A percentile compares a stretch with the other conserved stretches of the same genome.
Conservation (phyloP, 2,888 invertebrate species). For the Thymelicus sylvestris region DNA sequence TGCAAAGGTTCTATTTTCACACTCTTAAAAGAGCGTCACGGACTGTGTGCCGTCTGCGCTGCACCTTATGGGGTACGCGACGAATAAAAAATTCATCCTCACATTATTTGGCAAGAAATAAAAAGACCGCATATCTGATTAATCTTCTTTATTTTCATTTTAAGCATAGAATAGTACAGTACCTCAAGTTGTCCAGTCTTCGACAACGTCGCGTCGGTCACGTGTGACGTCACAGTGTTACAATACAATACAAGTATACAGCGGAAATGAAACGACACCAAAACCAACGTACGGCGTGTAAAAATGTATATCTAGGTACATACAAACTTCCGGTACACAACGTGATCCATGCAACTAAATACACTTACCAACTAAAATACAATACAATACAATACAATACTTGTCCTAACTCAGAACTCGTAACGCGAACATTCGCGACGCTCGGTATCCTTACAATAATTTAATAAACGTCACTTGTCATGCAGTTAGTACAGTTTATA, state of each 20-base stretch:
- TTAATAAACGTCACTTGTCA: slow-evolving; percentile 68
- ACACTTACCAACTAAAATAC: slow-evolving; percentile 43
- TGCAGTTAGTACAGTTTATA: slow-evolving; percentile 70
- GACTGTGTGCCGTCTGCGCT: no score
- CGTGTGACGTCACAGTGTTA: slow-evolving; percentile 63
- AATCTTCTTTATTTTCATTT: slow-evolving; percentile 82
- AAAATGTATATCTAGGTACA: slow-evolving; percentile 49
- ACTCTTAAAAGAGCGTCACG: no score
- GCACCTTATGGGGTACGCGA: no score
- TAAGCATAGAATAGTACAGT: slow-evolving; percentile 84
- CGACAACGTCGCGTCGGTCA: slow-evolving; percentile 61
- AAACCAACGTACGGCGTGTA: slow-evolving; percentile 51
- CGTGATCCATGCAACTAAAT: slow-evolving; percentile 42
- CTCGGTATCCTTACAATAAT: slow-evolving; percentile 56
- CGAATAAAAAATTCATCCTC: no score
- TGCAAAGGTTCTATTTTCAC: no score
- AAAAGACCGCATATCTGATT: slow-evolving; percentile 58
- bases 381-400: slow-evolving; percentile 50
- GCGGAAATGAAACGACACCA: slow-evolving; percentile 51
- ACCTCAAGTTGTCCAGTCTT: slow-evolving; percentile 76
- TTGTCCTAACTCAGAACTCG: slow-evolving; percentile 63
- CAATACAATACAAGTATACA: slow-evolving; percentile 50
- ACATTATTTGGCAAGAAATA: slow-evolving; percentile 1
- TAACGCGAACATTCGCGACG: slow-evolving; percentile 42
- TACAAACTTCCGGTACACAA: slow-evolving; percentile 38